Evolutionary conservation across 2,797 vertebrate species (phyloP), one percentile per base, ranked within the genome.

Genomic region (Chromobotia macracanthus): DNA sequence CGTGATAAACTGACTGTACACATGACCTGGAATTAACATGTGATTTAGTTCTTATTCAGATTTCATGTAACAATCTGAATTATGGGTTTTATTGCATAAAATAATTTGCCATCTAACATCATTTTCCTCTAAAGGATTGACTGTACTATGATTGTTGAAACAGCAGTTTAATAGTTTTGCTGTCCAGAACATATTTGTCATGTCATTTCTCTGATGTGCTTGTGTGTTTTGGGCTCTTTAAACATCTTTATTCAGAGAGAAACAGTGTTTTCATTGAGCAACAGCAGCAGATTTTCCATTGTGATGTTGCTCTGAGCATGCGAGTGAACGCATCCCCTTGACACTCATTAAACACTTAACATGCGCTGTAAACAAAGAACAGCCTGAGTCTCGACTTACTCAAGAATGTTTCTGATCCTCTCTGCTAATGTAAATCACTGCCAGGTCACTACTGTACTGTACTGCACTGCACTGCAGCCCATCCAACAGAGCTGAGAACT

Each of bases 291-390:
- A 35, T 6, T 50, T 41, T n/a, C 38, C 51, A 16, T 67, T 44
- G 46, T 31, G 74, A 44, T 44, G 56, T 70, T 28, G 53, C 48
- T 64, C 61, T 10, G 66, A 80, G 23, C 61, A 21, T 44, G 21
- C 46, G 9, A 41, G 63, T 2, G 3, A 50, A 31, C 10, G 3
- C 19, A 0, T 61, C 25, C 63, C 58, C 28, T 25, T 8, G 75
- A 48, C 15, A 2, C 71, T 75, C 65, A 66, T 83, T 78, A 83
- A 81, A 74, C 79, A 60, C 74, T 73, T 64, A 23, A 48, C 9
- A 13, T 2, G 5, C 25, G 23, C 38, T 1, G 5, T 80, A 83
- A 80, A 83, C 82, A 73, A 77, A 68, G 74, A 69, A 48, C 46
- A 28, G 48, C 50, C 61, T 63, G 51, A 51, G 15, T 5, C 66